Evolutionary conservation across 2,797 vertebrate genomes (phyloP).

Genomic region (Sebastes kiyomatsui): DNA sequence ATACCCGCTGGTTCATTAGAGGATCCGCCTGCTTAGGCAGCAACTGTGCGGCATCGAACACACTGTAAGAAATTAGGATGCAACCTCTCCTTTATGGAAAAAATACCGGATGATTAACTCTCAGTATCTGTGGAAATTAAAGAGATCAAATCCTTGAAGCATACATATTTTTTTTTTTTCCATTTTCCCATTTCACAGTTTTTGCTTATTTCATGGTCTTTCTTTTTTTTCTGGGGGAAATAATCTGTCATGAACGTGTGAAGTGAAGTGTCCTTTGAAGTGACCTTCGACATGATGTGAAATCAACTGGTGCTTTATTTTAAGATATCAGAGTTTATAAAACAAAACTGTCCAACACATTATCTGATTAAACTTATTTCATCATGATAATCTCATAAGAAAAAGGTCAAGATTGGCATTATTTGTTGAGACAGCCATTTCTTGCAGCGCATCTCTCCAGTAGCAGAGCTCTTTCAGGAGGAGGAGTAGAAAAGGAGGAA

Average conservation of each 20-base stretch:
- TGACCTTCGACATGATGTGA: not conserved
- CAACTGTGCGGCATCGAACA: conserved; percentile 59
- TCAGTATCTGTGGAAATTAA: not conserved
- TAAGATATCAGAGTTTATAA: not conserved
- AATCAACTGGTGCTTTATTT: not conserved
- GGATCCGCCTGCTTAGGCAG: conserved; percentile 73
- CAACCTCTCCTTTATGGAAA: not conserved
- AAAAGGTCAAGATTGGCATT: not conserved
- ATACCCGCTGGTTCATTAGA: conserved; percentile 85
- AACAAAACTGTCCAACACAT: not conserved
- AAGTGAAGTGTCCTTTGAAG: not conserved
- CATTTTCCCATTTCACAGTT: not conserved
- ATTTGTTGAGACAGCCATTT: conserved; percentile 10
- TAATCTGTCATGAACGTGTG: not conserved
- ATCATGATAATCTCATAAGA: not conserved
- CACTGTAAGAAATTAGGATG: conserved; percentile 51
- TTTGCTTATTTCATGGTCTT: not conserved
- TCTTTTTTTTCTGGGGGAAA: not conserved
- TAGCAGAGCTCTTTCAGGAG: conserved; percentile 11
- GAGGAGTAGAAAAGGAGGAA: conserved; percentile 14
- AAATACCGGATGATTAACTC: not conserved
- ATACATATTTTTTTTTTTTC: not conserved
- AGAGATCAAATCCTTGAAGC: not conserved
- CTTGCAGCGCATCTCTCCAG: conserved; percentile 37
- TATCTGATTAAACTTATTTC: not conserved